Base-by-base conservation (phyloP, 1,140 invertebrate species). In the Potamilus streckersoni region DNA sequence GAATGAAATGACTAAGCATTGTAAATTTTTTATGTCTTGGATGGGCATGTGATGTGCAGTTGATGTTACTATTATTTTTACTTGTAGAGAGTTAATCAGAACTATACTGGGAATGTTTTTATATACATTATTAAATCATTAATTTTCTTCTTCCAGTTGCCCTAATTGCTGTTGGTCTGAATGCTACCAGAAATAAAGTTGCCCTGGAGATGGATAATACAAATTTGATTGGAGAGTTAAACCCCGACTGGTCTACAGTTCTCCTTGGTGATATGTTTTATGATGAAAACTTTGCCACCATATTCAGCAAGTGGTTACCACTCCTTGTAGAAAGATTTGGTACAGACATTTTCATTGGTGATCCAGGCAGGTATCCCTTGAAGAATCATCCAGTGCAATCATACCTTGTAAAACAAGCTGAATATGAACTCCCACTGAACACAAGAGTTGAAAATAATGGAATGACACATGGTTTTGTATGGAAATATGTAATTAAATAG, bases 211-310 rank as follows among this genome's bases (percentile, higher is more conserved):
- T 64, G 31, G 20, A 57, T 19, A 59, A n/a, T 5, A 55, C 63
- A 11, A 81, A 79, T 65, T 70, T 73, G 60, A 73, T 79, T 73
- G 77, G 77, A 16, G 16, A 71, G 15, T 5, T 59, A 15, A 65
- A 60, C 64, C n/a, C 27, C 16, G n/a, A 68, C 19, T 76, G 75
- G 73, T 70, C 78, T 55, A 69, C 69, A 56, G 64, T 82, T 38
- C 61, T 82, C 23, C 68, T 82, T 27, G 81, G 81, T 13, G 81
- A 82, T 55, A 82, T 82, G 81, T 76, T 82, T 60, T 82, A 82
- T 72, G 79, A 81, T 60, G 67, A 69, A 59, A 55, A 38, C 20
- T 75, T 75, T 62, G 20, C 67, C 58, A 62, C 69, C 62, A 69
- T n/a, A 56, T 23, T 75, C n/a, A 56, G 69, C 6, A 19, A 62